These are phyloP conservation scores for Bombyx huttoni DNA, from an alignment of 2,888 invertebrate genomes.

Conservation along the genomic window DNA sequence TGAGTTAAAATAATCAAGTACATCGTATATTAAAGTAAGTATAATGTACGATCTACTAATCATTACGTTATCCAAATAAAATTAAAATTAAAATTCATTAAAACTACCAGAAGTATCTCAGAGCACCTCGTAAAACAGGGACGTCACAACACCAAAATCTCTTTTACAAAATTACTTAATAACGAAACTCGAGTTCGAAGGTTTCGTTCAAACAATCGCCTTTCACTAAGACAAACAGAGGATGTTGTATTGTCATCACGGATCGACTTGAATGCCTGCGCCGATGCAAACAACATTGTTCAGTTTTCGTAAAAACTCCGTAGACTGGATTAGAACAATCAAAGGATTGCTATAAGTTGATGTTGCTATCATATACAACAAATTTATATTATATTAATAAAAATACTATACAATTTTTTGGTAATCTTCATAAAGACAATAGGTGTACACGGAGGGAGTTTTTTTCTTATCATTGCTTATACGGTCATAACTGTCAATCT, in stretches of 20 bases:
- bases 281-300: constrained; percentile 9
- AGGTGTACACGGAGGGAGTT: no score
- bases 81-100: no score
- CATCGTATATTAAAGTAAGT: no score
- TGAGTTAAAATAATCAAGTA: no score
- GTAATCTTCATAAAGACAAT: not conserved
- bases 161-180: constrained; percentile 8
- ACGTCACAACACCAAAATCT: constrained; percentile 10
- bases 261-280: constrained; percentile 23
- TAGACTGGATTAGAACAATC: not conserved
- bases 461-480: no score
- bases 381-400: no score
- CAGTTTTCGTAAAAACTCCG: constrained; percentile 4
- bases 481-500: no score
- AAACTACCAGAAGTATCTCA: no score
- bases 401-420: not conserved
- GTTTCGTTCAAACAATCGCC: constrained; percentile 48
- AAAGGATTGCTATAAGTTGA: not conserved
- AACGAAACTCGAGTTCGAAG: constrained; percentile 20
- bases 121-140: not conserved
- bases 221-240: constrained; percentile 60
- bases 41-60: no score
- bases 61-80: no score
- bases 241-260: constrained; percentile 53
- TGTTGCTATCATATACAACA: not conserved